Evolutionary conservation across 1,140 invertebrate genomes (phyloP).

Genomic region (Caenorhabditis latens): DNA sequence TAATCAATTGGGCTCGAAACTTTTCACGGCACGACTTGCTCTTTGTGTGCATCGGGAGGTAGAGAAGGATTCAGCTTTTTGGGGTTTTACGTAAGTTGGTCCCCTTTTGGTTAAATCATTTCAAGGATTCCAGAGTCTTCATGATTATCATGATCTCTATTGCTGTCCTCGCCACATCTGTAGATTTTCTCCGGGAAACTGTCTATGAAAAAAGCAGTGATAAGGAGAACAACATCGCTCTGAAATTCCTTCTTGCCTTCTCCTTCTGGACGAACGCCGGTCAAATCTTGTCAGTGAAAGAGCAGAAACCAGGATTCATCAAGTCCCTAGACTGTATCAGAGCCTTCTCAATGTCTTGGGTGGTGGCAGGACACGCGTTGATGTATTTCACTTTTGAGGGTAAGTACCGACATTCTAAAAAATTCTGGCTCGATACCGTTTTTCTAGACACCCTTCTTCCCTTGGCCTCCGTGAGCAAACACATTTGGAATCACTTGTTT

Average conservation of each 20-base stretch:
- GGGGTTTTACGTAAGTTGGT: constrained; percentile 38
- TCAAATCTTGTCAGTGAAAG: constrained; percentile 60
- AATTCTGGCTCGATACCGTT: background rate
- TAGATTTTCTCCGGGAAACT: background rate
- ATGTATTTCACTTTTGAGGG: constrained; percentile 28
- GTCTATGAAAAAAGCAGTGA: background rate
- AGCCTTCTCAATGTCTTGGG: constrained; percentile 78
- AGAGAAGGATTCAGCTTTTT: constrained; percentile 19
- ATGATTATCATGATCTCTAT: background rate
- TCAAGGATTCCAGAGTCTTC: background rate
- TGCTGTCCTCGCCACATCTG: background rate
- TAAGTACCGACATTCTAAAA: background rate
- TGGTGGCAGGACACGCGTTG: constrained; percentile 75
- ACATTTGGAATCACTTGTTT: constrained; percentile 34
- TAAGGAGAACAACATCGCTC: background rate
- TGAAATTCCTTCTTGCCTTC: constrained; percentile 62
- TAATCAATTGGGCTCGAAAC: constrained; percentile 27
- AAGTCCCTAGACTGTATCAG: constrained; percentile 77
- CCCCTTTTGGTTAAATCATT: no score
- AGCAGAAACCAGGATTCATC: constrained; percentile 47
- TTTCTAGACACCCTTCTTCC: constrained; percentile 43
- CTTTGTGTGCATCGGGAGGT: background rate
- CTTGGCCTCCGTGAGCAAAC: constrained; percentile 1
- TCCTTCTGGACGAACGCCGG: constrained; percentile 68
- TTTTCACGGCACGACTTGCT: constrained; percentile 12